A percentile compares a stretch with the other conserved stretches of the same genome.
phyloP scores from a whole-genome alignment of 2,888 invertebrate genomes.

The Onchidella celtica region DNA sequence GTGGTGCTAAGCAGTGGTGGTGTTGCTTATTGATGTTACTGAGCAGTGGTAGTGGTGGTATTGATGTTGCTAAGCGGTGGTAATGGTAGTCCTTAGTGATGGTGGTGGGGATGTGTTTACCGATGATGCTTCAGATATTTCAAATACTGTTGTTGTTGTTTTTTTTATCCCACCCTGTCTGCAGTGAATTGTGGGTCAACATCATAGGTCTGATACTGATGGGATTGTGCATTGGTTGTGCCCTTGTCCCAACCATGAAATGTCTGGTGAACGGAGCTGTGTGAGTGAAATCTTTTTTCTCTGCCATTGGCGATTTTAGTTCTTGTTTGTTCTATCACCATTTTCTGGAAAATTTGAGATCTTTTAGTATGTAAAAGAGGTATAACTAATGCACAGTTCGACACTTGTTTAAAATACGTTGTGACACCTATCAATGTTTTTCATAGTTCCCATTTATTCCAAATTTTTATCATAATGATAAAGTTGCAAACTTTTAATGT shows the following conservation, averaged over 20 bases:
- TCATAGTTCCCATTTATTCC: too few relatives aligned
- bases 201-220: slow-evolving; percentile 57
- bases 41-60: not conserved
- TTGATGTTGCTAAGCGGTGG: not conserved
- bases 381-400: too few relatives aligned
- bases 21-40: not conserved
- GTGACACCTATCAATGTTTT: too few relatives aligned
- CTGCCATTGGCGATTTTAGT: too few relatives aligned
- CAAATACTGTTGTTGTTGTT: too few relatives aligned
- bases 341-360: too few relatives aligned
- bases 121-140: too few relatives aligned
- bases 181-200: slow-evolving; percentile 60
- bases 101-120: not conserved
- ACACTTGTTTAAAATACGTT: too few relatives aligned
- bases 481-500: too few relatives aligned
- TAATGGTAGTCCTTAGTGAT: not conserved
- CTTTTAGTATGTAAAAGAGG: too few relatives aligned
- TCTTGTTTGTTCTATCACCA: too few relatives aligned
- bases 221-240: slow-evolving; percentile 62
- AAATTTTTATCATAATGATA: too few relatives aligned
- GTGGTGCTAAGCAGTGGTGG: not conserved
- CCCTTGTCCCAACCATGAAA: slow-evolving; percentile 63
- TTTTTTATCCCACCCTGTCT: not conserved
- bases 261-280: slow-evolving; percentile 62
- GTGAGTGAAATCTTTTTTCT: slow-evolving; percentile 58